Evolutionary conservation across 1,140 invertebrate genomes (phyloP).

Genomic region (Trichoplusia ni): DNA sequence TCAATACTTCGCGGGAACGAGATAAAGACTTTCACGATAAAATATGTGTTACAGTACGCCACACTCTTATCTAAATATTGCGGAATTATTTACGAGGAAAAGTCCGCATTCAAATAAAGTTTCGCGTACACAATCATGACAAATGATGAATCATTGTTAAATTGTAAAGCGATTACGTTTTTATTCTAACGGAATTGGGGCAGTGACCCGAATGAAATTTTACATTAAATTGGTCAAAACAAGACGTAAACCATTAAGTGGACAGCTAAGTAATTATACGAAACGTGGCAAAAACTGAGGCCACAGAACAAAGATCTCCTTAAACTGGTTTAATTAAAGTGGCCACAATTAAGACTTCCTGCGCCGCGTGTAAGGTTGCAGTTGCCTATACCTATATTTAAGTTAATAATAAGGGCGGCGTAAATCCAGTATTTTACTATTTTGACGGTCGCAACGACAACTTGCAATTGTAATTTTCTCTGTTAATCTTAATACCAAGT

Average conservation of each 20-base stretch:
- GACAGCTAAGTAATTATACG: conserved; percentile 11
- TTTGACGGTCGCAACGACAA: too few relatives aligned
- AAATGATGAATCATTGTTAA: conserved; percentile 18
- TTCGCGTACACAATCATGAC: not conserved
- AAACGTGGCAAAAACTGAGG: not conserved
- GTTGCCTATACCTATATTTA: conserved; percentile 21
- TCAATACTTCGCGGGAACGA: not conserved
- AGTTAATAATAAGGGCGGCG: conserved; percentile 18
- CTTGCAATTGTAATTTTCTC: not conserved
- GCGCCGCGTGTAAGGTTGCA: conserved; percentile 42
- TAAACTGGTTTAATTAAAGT: conserved; percentile 51
- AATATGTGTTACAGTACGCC: not conserved
- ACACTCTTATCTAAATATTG: not conserved
- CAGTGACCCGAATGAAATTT: conserved; percentile 25
- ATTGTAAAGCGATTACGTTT: conserved; percentile 9
- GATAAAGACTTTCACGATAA: not conserved
- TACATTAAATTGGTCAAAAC: not conserved
- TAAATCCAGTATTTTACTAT: conserved; percentile 24
- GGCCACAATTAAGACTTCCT: conserved; percentile 62
- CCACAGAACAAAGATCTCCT: conserved; percentile 32
- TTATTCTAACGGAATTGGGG: conserved; percentile 26
- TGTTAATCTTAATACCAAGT: not conserved
- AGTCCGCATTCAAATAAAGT: not conserved
- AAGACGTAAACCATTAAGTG: not conserved
- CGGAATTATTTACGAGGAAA: not conserved